Base-by-base conservation (phyloP, 1,140 invertebrate species). In the Leptinotarsa undecemlineata region DNA sequence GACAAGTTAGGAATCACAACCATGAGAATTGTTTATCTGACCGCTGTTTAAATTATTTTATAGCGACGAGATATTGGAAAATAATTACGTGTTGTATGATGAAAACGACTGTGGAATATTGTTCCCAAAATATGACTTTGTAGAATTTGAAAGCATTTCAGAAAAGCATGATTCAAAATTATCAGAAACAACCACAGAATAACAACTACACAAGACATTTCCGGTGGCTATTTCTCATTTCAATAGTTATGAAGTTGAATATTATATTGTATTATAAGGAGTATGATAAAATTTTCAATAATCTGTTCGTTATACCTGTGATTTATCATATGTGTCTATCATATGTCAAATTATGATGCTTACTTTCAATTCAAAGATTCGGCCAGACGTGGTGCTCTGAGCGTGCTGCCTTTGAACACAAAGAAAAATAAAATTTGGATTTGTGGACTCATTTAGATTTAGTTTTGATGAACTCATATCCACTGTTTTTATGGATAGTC, bases 41-140 rank as follows among this genome's bases (percentile, higher is more conserved):
- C 21, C 62, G 19, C 15, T 63, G 19, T 21, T 19, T 63, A 0
- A 63, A 79, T 63, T 81, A 81, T 77, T 84, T 77, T n/a, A 73
- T 70, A 74, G 48, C 42, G 60, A 77, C 63, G 47, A 75, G 74
- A 63, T 21, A 63, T 63, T 20, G 62, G 21, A 63, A 21, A 23
- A 63, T 1, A 3, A 63, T 21, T 21, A n/a, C 23, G 19, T 63
- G 19, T 63, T 63, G 62, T 63, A 1, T 63, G 62, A 21, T 14
- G 21, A 21, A 23, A 63, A 63, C 6, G 20, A 63, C 19, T 63
- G 62, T 63, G 21, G 19, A 63, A 63, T 63, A n/a, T 63, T 1
- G 5, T 63, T 63, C 1, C 62, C 20, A 6, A 21, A 63, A 21
- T 23, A 1, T 63, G 62, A 63, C 19, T 26, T 23, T 26, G 23